Percentiles rank a stretch among this genome's conserved stretches.
Evolutionary conservation across 1,140 invertebrate genomes (phyloP).

Genomic region (Pseudomyrmex pallidus): DNA sequence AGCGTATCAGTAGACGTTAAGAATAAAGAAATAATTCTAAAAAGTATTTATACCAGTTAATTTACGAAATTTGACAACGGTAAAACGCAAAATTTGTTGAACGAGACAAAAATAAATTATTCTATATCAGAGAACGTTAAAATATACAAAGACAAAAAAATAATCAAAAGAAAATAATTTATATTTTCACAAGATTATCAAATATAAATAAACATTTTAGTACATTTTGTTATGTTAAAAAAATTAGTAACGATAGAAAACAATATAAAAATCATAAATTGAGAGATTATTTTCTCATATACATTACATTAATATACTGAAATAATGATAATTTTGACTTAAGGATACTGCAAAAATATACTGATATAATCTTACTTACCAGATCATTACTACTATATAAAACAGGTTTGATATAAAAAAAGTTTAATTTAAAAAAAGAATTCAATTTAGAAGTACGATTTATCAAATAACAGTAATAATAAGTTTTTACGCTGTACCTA

Average conservation of each 20-base stretch:
- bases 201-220: too few relatives aligned
- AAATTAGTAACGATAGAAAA: too few relatives aligned
- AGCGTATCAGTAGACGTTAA: neutral
- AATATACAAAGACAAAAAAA: too few relatives aligned
- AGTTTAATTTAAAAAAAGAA: constrained; percentile 16
- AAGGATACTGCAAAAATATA: constrained; percentile 17
- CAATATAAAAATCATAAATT: too few relatives aligned
- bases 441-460: constrained; percentile 21
- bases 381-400: neutral
- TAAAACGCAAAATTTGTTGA: too few relatives aligned
- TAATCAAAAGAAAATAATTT: too few relatives aligned
- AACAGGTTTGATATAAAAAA: neutral
- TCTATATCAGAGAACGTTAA: too few relatives aligned
- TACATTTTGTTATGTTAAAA: too few relatives aligned
- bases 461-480: constrained; percentile 8
- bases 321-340: constrained; percentile 3
- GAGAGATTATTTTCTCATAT: neutral
- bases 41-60: too few relatives aligned
- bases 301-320: neutral
- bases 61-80: too few relatives aligned
- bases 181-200: too few relatives aligned
- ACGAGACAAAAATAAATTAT: too few relatives aligned
- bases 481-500: constrained; percentile 78
- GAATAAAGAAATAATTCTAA: neutral
- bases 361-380: neutral